Conservation (phyloP, 2,113 vertebrate genomes). For the Datnioides undecimradiatus region DNA sequence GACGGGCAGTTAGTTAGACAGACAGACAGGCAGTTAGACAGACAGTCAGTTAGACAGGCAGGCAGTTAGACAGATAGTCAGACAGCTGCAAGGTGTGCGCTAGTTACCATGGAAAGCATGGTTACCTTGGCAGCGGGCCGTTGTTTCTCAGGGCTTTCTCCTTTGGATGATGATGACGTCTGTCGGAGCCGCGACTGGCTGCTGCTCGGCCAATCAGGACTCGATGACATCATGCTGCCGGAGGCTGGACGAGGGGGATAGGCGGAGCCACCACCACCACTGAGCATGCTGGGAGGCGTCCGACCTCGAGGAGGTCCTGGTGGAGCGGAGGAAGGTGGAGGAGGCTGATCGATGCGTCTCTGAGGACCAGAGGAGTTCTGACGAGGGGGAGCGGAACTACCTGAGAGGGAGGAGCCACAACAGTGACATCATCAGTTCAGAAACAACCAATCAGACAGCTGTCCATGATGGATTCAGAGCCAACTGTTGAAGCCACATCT, state of each 20-base stretch:
- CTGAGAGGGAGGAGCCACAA: constrained; percentile 33
- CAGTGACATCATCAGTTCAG: constrained; percentile 18
- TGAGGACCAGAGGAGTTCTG: constrained; percentile 86
- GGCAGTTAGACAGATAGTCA: neutral
- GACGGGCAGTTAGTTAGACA: no score
- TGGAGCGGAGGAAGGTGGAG: constrained; percentile 85
- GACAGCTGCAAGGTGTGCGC: no score
- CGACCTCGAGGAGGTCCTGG: constrained; percentile 87
- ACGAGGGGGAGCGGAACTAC: constrained; percentile 53
- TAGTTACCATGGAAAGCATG: neutral
- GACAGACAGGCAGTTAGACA: no score
- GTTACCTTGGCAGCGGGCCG: constrained; percentile 82
- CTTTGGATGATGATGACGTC: constrained; percentile 95
- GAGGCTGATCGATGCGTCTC: constrained; percentile 94
- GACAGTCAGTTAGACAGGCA: no score
- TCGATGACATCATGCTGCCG: constrained; percentile 91
- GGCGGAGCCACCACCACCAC: constrained; percentile 72
- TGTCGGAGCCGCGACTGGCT: constrained; percentile 88
- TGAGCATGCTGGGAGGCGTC: constrained; percentile 91
- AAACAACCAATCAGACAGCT: no score
- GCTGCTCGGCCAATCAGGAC: constrained; percentile 82
- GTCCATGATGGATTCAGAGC: no score
- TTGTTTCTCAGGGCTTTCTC: constrained; percentile 91
- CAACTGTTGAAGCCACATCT: no score
- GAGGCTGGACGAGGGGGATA: constrained; percentile 93